Evolutionary conservation across 2,888 invertebrate genomes (phyloP).

Genomic region (Monoplex corrugatus): DNA sequence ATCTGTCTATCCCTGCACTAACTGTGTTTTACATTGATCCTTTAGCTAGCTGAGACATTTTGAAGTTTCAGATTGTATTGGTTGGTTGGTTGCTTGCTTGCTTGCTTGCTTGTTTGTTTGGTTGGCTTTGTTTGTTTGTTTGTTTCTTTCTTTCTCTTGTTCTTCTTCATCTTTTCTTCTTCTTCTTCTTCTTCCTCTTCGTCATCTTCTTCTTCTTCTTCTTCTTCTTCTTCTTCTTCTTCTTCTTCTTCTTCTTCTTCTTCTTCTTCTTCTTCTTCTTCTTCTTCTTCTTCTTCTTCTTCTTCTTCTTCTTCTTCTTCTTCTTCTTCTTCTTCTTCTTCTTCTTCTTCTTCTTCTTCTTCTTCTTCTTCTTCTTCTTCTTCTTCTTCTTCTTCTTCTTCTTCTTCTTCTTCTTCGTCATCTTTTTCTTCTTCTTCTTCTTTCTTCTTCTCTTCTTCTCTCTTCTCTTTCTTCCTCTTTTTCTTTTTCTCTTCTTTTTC

Average conservation of each 20-base stretch:
- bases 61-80: too few relatives aligned
- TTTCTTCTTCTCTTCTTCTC: background rate
- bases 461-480: background rate
- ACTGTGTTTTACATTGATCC: too few relatives aligned
- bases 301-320: background rate
- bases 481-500: background rate
- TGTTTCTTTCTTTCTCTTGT: background rate
- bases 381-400: background rate
- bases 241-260: slow-evolving; percentile 10
- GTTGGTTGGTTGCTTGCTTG: too few relatives aligned
- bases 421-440: background rate
- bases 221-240: slow-evolving; percentile 24
- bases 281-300: too few relatives aligned
- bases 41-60: too few relatives aligned
- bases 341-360: background rate
- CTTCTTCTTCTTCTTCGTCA: background rate
- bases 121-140: background rate
- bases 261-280: background rate
- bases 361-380: background rate
- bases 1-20: too few relatives aligned
- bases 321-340: background rate
- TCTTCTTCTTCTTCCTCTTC: background rate
- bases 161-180: background rate
- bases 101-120: too few relatives aligned
- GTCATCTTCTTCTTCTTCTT: slow-evolving; percentile 29